Evolutionary conservation across 2,113 vertebrate species (phyloP).

Genomic region (Arothron firmamentum): DNA sequence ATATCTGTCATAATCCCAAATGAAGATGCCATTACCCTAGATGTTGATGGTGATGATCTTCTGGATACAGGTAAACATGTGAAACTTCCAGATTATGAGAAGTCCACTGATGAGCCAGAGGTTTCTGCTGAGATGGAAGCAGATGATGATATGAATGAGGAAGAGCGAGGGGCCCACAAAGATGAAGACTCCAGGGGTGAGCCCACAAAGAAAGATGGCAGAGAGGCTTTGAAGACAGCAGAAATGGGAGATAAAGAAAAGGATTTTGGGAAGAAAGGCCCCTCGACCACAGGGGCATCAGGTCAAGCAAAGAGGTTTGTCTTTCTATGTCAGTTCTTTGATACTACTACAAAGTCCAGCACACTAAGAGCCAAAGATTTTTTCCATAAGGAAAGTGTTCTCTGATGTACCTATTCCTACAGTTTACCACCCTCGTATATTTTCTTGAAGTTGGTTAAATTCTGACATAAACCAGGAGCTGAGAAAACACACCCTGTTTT

Average conservation of each 20-base stretch:
- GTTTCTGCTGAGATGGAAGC: slow-evolving; percentile 84
- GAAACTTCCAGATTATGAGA: slow-evolving; percentile 99
- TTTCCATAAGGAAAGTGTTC: slow-evolving; percentile 73
- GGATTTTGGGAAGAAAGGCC: slow-evolving; percentile 99
- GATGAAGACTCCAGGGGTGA: slow-evolving; percentile 90
- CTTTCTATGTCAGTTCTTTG: slow-evolving; percentile 99
- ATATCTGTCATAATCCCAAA: slow-evolving; percentile 99
- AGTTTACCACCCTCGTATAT: slow-evolving; percentile 75
- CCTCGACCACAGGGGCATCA: slow-evolving; percentile 95
- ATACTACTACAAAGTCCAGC: slow-evolving; percentile 98
- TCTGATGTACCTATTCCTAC: slow-evolving; percentile 92
- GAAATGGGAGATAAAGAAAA: slow-evolving; percentile 99
- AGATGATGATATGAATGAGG: slow-evolving; percentile 87
- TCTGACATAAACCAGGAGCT: slow-evolving; percentile 81
- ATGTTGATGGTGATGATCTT: slow-evolving; percentile 99
- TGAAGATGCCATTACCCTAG: slow-evolving; percentile 99
- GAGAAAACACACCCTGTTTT: slow-evolving; percentile 75
- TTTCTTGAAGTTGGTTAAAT: slow-evolving; percentile 82
- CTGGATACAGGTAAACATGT: slow-evolving; percentile 99
- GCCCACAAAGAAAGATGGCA: slow-evolving; percentile 90
- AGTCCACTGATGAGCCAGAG: slow-evolving; percentile 88
- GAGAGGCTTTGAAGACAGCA: slow-evolving; percentile 94
- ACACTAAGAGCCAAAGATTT: slow-evolving; percentile 96
- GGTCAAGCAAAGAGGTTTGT: slow-evolving; percentile 99
- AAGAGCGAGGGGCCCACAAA: slow-evolving; percentile 88